These are phyloP conservation scores for Bos taurus DNA, from an alignment of 2,113 vertebrate genomes.

Conservation along the genomic window DNA sequence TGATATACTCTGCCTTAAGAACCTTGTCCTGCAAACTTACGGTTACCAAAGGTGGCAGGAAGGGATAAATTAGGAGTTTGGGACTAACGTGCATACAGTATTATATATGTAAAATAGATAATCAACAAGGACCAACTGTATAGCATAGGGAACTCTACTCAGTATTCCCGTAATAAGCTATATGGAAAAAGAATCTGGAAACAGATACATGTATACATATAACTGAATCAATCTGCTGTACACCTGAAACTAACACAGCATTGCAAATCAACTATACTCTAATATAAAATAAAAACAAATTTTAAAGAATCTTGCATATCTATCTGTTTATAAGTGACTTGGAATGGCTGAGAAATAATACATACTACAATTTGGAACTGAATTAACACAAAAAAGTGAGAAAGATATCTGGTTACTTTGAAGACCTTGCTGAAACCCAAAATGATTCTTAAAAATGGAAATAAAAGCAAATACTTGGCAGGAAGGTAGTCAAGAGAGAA, in stretches of 20 bases:
- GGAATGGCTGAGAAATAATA: background rate
- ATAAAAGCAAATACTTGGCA: background rate
- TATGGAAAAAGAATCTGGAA: background rate
- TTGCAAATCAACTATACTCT: background rate
- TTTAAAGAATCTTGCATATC: background rate
- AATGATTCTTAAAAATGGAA: constrained; percentile 20
- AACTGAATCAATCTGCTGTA: background rate
- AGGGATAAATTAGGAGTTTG: background rate
- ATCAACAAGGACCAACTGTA: background rate
- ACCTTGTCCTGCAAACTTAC: background rate
- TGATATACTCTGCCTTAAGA: background rate
- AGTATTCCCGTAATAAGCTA: background rate
- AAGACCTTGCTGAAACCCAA: background rate
- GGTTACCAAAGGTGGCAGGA: background rate
- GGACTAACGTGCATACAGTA: background rate
- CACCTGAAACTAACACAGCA: background rate
- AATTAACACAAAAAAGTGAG: background rate
- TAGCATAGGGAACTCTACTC: background rate
- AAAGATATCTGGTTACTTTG: background rate
- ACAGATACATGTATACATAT: background rate
- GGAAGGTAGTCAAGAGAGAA: background rate
- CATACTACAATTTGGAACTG: background rate
- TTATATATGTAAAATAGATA: background rate
- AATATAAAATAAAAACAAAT: background rate
- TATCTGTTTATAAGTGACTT: background rate